Evolutionary conservation across 1,140 invertebrate species (phyloP).

Genomic region (Macrosteles quadrilineatus): DNA sequence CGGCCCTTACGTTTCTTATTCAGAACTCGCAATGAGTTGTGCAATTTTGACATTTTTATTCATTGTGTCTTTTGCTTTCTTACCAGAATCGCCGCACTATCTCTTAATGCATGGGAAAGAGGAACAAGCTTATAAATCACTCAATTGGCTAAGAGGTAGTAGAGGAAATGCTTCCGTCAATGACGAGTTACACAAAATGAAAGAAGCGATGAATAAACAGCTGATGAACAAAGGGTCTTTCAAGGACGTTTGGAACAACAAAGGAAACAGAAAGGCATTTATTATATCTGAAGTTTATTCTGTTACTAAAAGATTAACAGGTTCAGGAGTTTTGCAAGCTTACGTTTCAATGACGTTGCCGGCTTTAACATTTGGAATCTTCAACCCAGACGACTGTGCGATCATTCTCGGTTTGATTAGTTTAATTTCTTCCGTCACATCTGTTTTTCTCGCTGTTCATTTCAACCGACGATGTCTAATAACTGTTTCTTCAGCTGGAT

Average conservation of each 20-base stretch:
- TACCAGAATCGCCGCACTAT: constrained; percentile 82
- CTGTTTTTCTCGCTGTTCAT: constrained; percentile 45
- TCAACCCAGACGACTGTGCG: constrained; percentile 25
- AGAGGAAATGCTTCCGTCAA: not conserved
- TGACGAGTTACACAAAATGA: constrained; percentile 34
- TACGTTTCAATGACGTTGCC: constrained; percentile 75
- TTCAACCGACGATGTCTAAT: constrained; percentile 52
- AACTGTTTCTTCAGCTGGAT: constrained; percentile 44
- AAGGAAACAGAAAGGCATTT: constrained; percentile 57
- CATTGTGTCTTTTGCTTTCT: constrained; percentile 64
- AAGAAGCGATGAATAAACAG: constrained; percentile 31
- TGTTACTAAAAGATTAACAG: constrained; percentile 75
- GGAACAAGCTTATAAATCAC: constrained; percentile 60
- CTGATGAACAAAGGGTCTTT: constrained; percentile 26
- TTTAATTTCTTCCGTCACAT: constrained; percentile 50
- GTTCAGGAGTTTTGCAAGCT: constrained; percentile 71
- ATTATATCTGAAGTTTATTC: constrained; percentile 64
- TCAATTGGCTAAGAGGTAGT: constrained; percentile 65
- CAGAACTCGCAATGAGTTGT: constrained; percentile 63
- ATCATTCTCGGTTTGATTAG: constrained; percentile 27
- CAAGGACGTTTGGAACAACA: constrained; percentile 24
- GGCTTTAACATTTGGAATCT: constrained; percentile 39
- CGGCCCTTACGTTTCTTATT: constrained; percentile 72
- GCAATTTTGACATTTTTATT: constrained; percentile 62
- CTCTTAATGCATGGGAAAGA: constrained; percentile 59